phyloP scores from a whole-genome alignment of 2,797 vertebrate species.

The Carduelis carduelis region DNA sequence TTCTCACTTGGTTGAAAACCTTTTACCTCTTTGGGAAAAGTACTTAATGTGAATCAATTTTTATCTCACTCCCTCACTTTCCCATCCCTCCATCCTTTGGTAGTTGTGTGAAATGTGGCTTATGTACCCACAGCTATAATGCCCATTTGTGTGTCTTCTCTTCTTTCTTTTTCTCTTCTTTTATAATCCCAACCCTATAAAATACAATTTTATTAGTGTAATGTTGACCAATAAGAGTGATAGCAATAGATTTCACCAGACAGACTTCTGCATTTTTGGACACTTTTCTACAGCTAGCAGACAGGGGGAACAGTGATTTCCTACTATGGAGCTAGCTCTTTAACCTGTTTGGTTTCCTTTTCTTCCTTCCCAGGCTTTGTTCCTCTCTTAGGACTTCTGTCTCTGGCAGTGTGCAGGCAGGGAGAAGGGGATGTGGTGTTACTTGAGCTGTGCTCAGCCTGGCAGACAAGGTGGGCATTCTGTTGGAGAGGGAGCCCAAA shows the following conservation, averaged over 20 bases:
- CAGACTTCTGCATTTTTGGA: neutral
- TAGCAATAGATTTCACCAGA: neutral
- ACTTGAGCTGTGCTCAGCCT: fast-evolving
- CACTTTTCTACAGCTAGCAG: neutral
- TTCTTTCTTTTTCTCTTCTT: neutral
- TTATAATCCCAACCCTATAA: neutral
- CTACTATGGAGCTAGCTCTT: neutral
- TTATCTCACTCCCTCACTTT: neutral
- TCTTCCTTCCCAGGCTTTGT: neutral
- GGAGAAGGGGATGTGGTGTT: neutral
- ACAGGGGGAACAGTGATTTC: neutral
- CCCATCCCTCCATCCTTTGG: neutral
- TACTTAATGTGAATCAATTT: neutral
- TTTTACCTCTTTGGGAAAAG: neutral
- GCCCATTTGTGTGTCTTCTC: neutral
- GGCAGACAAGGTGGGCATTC: neutral
- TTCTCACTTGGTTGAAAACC: neutral
- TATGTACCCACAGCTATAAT: neutral
- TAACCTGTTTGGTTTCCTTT: neutral
- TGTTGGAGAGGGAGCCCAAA: neutral
- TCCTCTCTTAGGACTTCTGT: neutral
- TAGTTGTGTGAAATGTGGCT: neutral
- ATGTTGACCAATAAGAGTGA: neutral
- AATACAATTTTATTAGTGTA: neutral
- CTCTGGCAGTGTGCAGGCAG: neutral